These are phyloP conservation scores for Plotosus lineatus DNA, from an alignment of 2,113 vertebrate species.

Conservation along the genomic window DNA sequence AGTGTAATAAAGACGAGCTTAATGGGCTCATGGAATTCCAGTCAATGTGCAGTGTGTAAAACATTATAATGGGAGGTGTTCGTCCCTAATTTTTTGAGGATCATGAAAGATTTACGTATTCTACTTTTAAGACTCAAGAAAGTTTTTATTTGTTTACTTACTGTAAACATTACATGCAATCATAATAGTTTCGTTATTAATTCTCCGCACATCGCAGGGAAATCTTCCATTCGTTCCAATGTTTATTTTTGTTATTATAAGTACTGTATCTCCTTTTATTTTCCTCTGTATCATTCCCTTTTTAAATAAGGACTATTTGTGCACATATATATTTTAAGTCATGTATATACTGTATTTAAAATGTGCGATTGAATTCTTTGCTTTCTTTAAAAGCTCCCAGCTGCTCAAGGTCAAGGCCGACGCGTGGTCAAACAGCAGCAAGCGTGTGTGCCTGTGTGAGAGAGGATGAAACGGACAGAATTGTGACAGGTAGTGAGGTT, in stretches of 20 bases:
- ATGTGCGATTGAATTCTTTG: conserved; percentile 53
- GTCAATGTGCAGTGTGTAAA: neutral
- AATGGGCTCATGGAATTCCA: neutral
- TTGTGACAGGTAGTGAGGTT: conserved; percentile 49
- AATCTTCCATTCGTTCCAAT: neutral
- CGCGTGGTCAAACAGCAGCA: conserved; percentile 46
- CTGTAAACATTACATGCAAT: neutral
- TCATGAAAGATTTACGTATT: no score
- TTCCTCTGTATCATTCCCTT: neutral
- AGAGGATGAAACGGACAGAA: conserved; percentile 54
- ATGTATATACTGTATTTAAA: conserved; percentile 54
- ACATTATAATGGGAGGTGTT: neutral
- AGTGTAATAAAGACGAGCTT: neutral
- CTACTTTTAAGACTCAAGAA: neutral
- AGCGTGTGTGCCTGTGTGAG: conserved; percentile 39
- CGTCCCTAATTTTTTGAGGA: no score
- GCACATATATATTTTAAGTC: conserved; percentile 49
- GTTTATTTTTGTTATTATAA: neutral
- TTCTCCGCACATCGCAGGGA: neutral
- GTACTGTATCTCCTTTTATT: conserved; percentile 24
- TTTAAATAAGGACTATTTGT: conserved; percentile 49
- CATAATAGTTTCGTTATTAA: neutral
- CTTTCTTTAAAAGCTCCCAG: conserved; percentile 35
- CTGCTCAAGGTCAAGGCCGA: conserved; percentile 45
- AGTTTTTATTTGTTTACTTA: neutral